Conservation (phyloP, 1,140 invertebrate species). For the Cherax destructor region DNA sequence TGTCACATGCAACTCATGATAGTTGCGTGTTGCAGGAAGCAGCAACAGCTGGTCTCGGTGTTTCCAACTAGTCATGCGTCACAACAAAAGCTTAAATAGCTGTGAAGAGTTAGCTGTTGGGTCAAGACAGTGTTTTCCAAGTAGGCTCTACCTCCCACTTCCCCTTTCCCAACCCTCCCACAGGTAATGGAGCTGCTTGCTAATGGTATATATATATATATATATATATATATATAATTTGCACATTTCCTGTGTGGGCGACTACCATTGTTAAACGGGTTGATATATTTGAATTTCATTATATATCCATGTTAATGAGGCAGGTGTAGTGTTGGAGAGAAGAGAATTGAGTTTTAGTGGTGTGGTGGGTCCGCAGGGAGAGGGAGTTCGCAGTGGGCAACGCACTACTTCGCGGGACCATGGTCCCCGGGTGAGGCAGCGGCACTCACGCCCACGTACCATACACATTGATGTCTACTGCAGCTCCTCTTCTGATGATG, state of each 20-base stretch:
- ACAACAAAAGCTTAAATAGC: neutral
- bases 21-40: no score
- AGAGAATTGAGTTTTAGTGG: neutral
- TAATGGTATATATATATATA: no score
- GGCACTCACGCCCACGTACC: constrained; percentile 79
- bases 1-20: no score
- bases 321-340: neutral
- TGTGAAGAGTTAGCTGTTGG: neutral
- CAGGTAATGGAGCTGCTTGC: no score
- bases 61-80: no score
- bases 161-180: neutral
- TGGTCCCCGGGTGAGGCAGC: constrained; percentile 4
- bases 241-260: no score
- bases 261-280: no score
- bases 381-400: neutral
- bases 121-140: neutral
- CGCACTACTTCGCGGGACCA: neutral
- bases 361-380: constrained; percentile 25
- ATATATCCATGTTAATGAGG: neutral
- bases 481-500: constrained; percentile 82
- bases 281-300: no score
- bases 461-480: constrained; percentile 88
- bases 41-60: no score
- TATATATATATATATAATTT: no score
- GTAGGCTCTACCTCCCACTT: neutral